Evolutionary conservation across 2,113 vertebrate species (phyloP).

Genomic region (Centrocercus urophasianus): DNA sequence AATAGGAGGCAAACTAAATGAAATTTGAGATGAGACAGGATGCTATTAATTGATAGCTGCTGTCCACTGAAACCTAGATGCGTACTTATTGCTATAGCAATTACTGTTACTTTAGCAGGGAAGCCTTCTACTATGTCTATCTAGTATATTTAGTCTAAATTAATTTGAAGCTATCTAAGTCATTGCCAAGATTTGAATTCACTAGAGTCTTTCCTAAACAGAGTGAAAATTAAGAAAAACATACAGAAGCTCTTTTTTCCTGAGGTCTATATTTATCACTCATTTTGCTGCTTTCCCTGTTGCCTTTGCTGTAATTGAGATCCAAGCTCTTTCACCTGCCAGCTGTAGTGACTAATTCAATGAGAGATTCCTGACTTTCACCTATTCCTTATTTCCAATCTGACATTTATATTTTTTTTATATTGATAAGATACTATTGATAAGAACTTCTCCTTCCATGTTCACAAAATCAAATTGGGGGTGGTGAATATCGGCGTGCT

Average conservation of each 20-base stretch:
- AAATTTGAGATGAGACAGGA: background rate
- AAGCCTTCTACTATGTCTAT: background rate
- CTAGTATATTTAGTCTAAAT: background rate
- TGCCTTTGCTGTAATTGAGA: background rate
- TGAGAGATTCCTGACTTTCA: background rate
- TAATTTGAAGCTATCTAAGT: background rate
- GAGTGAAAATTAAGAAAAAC: conserved; percentile 13
- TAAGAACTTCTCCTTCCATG: background rate
- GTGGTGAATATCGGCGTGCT: background rate
- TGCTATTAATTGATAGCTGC: background rate
- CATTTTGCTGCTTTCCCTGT: background rate
- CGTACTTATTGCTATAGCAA: background rate
- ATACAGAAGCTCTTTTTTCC: background rate
- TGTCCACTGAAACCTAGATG: background rate
- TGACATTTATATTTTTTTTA: background rate
- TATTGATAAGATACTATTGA: background rate
- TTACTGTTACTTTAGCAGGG: background rate
- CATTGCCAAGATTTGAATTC: conserved; percentile 9
- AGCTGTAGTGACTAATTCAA: background rate
- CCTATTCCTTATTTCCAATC: background rate
- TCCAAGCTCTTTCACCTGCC: background rate
- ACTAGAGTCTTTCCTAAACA: background rate
- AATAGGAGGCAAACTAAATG: background rate
- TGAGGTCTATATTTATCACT: background rate
- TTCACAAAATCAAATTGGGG: background rate